A percentile compares a stretch with the other conserved stretches of the same genome.
phyloP scores from a whole-genome alignment of 2,888 invertebrate genomes.

The Catotricha subobsoleta region DNA sequence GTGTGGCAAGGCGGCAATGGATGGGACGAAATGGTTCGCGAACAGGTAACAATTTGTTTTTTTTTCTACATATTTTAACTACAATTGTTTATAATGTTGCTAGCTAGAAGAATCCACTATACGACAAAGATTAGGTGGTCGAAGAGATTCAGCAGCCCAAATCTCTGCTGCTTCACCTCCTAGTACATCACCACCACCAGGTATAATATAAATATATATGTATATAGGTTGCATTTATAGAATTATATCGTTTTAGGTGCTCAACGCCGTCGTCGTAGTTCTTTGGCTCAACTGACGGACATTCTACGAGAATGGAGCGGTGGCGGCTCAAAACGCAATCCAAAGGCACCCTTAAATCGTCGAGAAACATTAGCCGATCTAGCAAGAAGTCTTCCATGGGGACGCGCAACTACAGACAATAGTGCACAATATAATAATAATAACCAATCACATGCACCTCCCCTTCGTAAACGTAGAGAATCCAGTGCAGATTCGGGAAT shows the following conservation, averaged over 20 bases:
- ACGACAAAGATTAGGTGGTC: slow-evolving; percentile 64
- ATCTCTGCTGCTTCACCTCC: slow-evolving; percentile 72
- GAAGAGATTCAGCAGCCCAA: slow-evolving; percentile 81
- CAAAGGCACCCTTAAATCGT: slow-evolving; percentile 53
- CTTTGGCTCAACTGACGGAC: slow-evolving; percentile 75
- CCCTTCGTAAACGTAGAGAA: slow-evolving; percentile 56
- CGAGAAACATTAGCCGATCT: slow-evolving; percentile 77
- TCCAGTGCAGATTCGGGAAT: slow-evolving; percentile 77
- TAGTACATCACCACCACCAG: slow-evolving; percentile 44
- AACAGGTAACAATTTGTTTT: slow-evolving; percentile 37
- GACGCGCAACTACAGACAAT: slow-evolving; percentile 41
- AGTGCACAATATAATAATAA: slow-evolving; percentile 15
- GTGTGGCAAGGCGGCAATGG: slow-evolving; percentile 90
- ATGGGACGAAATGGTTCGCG: slow-evolving; percentile 81
- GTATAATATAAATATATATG: slow-evolving; percentile 16
- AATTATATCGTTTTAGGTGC: slow-evolving; percentile 28
- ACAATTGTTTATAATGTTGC: not conserved
- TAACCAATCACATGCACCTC: slow-evolving; percentile 33
- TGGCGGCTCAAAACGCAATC: slow-evolving; percentile 35
- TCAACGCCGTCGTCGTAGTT: slow-evolving; percentile 61
- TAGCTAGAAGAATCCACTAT: slow-evolving; percentile 62
- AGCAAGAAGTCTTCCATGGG: slow-evolving; percentile 70
- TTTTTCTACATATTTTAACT: not conserved
- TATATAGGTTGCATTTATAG: not conserved
- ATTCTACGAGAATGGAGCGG: slow-evolving; percentile 75